Conservation (phyloP, 2,113 vertebrate genomes). For the Saimiri boliviensis region DNA sequence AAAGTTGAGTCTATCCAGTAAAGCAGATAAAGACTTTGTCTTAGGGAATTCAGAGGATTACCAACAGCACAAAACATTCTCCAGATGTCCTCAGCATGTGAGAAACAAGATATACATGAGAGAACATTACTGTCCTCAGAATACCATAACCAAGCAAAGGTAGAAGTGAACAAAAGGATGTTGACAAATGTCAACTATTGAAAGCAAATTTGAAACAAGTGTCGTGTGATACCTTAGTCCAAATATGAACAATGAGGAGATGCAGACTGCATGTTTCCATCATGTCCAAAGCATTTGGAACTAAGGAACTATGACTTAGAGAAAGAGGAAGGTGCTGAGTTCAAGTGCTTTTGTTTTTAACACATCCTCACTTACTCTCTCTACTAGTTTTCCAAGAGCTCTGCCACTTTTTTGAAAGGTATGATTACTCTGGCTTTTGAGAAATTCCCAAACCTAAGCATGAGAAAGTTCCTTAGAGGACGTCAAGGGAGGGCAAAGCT, state of each 20-base stretch:
- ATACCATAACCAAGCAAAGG: background rate
- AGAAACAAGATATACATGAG: background rate
- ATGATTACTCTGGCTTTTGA: background rate
- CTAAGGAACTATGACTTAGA: background rate
- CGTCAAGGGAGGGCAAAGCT: background rate
- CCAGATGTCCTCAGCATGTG: background rate
- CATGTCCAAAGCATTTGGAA: background rate
- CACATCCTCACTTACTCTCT: constrained; percentile 10
- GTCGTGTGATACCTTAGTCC: background rate
- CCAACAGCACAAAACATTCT: background rate
- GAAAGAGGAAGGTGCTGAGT: background rate
- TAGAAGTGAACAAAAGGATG: background rate
- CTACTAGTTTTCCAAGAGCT: background rate
- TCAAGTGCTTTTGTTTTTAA: background rate
- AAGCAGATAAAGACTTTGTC: background rate
- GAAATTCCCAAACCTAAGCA: background rate
- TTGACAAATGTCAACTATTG: background rate
- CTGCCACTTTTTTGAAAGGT: constrained; percentile 9
- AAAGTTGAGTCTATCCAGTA: background rate
- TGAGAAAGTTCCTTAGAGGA: background rate
- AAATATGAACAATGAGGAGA: background rate
- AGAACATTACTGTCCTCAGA: background rate
- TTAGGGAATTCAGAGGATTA: background rate
- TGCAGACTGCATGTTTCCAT: background rate
- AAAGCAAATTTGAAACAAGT: background rate